Percentiles rank a stretch among this genome's conserved stretches.
phyloP scores from a whole-genome alignment of 2,888 invertebrate genomes.

The Meandrusa payeni region DNA sequence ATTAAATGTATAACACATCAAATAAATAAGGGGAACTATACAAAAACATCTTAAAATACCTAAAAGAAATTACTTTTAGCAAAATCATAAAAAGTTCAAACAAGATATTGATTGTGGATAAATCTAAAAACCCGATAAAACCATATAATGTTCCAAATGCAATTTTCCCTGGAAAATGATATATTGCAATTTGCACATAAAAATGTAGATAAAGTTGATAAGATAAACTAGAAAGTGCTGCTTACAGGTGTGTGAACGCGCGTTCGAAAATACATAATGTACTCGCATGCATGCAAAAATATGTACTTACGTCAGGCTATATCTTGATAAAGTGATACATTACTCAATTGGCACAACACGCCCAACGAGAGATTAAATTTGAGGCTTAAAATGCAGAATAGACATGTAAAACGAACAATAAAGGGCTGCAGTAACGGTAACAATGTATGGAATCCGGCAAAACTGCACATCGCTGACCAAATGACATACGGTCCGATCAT shows the following conservation, averaged over 20 bases:
- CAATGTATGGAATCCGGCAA: constrained; percentile 33
- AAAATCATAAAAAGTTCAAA: too few species aligned
- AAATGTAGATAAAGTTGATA: constrained; percentile 34
- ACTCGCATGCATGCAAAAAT: constrained; percentile 34
- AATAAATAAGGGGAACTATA: too few species aligned
- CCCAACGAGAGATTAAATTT: constrained; percentile 27
- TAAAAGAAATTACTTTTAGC: too few species aligned
- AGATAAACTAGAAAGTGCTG: constrained; percentile 38
- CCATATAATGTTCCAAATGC: constrained; percentile 16
- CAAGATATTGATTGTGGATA: too few species aligned
- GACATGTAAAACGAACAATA: constrained; percentile 23
- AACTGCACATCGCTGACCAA: constrained; percentile 31
- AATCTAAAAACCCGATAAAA: too few species aligned
- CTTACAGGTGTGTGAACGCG: constrained; percentile 30
- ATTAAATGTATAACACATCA: too few species aligned
- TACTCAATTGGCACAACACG: constrained; percentile 39
- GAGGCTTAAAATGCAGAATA: constrained; percentile 27
- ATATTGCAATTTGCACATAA: constrained; percentile 27
- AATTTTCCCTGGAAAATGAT: constrained; percentile 20
- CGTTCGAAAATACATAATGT: constrained; percentile 29
- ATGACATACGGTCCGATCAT: constrained; percentile 37
- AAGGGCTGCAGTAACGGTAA: constrained; percentile 33
- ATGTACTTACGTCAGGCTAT: constrained; percentile 39
- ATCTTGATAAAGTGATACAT: constrained; percentile 39
- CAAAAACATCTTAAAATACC: too few species aligned